Conservation (phyloP, 2,888 invertebrate species). For the Electrophaes corylata region DNA sequence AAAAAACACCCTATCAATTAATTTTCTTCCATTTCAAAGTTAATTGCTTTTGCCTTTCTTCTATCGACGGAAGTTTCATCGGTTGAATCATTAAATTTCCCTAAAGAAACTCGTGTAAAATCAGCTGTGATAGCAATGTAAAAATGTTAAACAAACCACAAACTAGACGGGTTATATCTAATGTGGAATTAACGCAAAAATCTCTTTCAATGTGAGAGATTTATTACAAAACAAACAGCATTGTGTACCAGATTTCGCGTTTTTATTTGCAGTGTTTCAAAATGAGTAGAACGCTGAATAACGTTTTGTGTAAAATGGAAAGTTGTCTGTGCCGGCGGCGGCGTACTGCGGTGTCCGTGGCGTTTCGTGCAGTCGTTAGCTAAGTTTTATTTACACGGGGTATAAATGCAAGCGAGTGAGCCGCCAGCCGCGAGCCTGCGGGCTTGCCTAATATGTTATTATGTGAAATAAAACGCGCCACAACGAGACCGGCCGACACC, state of each 20-base stretch:
- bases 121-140: constrained; percentile 22
- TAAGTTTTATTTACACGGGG: constrained; percentile 73
- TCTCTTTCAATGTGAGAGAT: constrained; percentile 32
- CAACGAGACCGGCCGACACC: constrained; percentile 53
- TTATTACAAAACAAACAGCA: constrained; percentile 40
- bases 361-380: constrained; percentile 61
- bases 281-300: constrained; percentile 44
- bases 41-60: constrained; percentile 42
- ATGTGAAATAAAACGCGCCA: constrained; percentile 74
- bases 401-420: constrained; percentile 58
- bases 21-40: constrained; percentile 39
- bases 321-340: constrained; percentile 41
- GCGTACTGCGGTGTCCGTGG: constrained; percentile 34
- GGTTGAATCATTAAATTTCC: constrained; percentile 30
- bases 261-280: constrained; percentile 41
- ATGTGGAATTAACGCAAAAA: constrained; percentile 24
- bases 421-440: constrained; percentile 47
- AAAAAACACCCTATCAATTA: constrained; percentile 40
- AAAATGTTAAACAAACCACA: constrained; percentile 2
- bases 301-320: constrained; percentile 48
- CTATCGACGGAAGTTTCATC: constrained; percentile 38
- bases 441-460: constrained; percentile 73
- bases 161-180: constrained; percentile 8
- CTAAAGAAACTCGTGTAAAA: constrained; percentile 30
- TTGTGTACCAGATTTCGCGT: constrained; percentile 32